Evolutionary conservation across 1,140 invertebrate genomes (phyloP).

Genomic region (Drosophila albomicans): DNA sequence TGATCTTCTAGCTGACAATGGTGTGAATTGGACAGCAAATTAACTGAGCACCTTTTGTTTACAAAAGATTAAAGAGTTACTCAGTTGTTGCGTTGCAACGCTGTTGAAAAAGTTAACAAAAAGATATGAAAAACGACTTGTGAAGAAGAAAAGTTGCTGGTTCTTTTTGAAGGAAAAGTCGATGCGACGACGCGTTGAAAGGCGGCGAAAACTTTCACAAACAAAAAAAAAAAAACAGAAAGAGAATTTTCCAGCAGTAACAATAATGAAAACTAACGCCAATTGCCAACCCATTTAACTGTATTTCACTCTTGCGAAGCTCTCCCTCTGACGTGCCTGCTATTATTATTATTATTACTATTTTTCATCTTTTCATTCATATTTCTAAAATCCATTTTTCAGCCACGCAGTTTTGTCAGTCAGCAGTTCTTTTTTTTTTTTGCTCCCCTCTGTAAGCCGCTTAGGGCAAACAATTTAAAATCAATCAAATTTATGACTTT

Average conservation of each 20-base stretch:
- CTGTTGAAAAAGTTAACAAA: slow-evolving; percentile 21
- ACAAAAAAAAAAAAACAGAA: neutral
- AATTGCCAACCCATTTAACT: slow-evolving; percentile 41
- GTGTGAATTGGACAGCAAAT: slow-evolving; percentile 48
- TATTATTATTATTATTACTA: slow-evolving; percentile 10
- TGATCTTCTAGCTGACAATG: slow-evolving; percentile 39
- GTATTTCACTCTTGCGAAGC: slow-evolving; percentile 18
- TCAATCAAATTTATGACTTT: slow-evolving; percentile 63
- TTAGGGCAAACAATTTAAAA: slow-evolving; percentile 55
- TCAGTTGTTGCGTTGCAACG: neutral
- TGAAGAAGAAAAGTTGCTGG: slow-evolving; percentile 6
- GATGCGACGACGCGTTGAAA: slow-evolving; percentile 15
- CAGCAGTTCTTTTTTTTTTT: slow-evolving; percentile 36
- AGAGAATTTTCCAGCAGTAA: slow-evolving; percentile 45
- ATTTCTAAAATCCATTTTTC: slow-evolving; percentile 34
- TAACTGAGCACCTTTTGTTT: slow-evolving; percentile 47
- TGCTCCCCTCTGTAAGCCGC: slow-evolving; percentile 34
- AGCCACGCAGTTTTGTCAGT: slow-evolving; percentile 16
- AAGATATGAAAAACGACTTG: neutral
- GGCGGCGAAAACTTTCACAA: slow-evolving; percentile 49
- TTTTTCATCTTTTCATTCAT: neutral
- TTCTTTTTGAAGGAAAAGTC: slow-evolving; percentile 47
- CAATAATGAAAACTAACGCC: slow-evolving; percentile 46
- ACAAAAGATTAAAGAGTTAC: slow-evolving; percentile 32
- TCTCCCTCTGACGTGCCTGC: slow-evolving; percentile 6